phyloP scores from a whole-genome alignment of 30 jellyfish, hydroid and myxozoan species.

The Chironex yamaguchii region DNA sequence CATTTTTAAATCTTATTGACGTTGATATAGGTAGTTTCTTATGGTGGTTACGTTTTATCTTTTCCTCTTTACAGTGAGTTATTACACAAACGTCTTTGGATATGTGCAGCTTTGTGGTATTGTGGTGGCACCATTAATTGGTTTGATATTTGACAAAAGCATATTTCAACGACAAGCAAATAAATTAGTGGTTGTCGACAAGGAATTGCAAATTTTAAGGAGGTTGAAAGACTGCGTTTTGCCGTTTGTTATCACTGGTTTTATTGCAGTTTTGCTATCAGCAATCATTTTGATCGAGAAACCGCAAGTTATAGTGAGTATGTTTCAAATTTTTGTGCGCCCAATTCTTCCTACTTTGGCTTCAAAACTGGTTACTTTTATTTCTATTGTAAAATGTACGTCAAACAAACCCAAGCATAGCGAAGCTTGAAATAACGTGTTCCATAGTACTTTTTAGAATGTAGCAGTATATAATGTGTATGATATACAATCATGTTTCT shows the following conservation, averaged over 20 bases:
- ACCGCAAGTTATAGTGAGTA: conserved; percentile 64
- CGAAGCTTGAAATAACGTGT: no score
- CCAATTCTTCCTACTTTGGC: no score
- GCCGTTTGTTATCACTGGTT: conserved; percentile 71
- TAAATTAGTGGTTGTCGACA: neutral
- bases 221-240: conserved; percentile 27
- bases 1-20: no score
- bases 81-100: conserved; percentile 67
- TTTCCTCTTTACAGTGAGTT: conserved; percentile 44
- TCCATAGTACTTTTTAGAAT: no score
- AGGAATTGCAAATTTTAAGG: neutral
- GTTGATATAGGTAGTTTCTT: no score
- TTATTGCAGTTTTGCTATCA: conserved; percentile 42
- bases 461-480: no score
- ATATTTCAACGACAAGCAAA: neutral
- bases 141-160: conserved; percentile 68
- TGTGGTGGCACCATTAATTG: conserved; percentile 81
- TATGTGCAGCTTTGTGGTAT: conserved; percentile 85
- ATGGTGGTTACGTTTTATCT: no score
- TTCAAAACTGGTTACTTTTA: no score
- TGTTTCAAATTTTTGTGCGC: neutral
- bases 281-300: conserved; percentile 33
- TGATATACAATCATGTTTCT: no score
- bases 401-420: no score
- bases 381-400: no score